Evolutionary conservation across 2,888 invertebrate genomes (phyloP).

Genomic region (Stratiomys singularior): DNA sequence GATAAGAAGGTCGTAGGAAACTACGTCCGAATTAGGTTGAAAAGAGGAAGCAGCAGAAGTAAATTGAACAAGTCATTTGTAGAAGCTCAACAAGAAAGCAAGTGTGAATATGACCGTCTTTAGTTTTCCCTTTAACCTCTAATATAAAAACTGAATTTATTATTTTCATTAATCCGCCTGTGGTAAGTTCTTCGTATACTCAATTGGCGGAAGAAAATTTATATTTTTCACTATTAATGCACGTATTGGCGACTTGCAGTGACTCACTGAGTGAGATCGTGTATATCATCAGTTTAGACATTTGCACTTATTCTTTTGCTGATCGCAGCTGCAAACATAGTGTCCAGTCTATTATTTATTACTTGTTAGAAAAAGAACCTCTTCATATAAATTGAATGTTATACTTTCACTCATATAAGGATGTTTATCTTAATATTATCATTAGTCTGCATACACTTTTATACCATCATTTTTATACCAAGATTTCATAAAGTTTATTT

Average conservation of each 20-base stretch:
- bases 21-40: too few species aligned
- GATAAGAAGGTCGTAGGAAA: too few species aligned
- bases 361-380: slow-evolving; percentile 16
- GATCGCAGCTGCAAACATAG: neutral
- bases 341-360: slow-evolving; percentile 40
- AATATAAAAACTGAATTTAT: too few species aligned
- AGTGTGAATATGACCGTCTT: too few species aligned
- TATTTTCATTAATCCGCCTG: too few species aligned
- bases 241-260: neutral
- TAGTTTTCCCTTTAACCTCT: too few species aligned
- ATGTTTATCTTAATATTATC: slow-evolving; percentile 29
- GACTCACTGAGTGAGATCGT: neutral
- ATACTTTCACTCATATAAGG: slow-evolving; percentile 15
- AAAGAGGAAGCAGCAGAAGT: too few species aligned
- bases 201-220: neutral
- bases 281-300: neutral
- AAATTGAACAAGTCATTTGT: too few species aligned
- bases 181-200: neutral
- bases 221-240: neutral
- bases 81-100: too few species aligned
- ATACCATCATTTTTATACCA: slow-evolving; percentile 49
- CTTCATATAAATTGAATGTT: slow-evolving; percentile 36
- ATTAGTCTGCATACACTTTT: slow-evolving; percentile 47
- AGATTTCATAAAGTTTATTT: slow-evolving; percentile 44
- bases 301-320: neutral